A percentile compares a stretch with the other conserved stretches of the same genome.
These are phyloP conservation scores for Trichonephila inaurata DNA, from an alignment of 1,140 invertebrate species.

Conservation along the genomic window DNA sequence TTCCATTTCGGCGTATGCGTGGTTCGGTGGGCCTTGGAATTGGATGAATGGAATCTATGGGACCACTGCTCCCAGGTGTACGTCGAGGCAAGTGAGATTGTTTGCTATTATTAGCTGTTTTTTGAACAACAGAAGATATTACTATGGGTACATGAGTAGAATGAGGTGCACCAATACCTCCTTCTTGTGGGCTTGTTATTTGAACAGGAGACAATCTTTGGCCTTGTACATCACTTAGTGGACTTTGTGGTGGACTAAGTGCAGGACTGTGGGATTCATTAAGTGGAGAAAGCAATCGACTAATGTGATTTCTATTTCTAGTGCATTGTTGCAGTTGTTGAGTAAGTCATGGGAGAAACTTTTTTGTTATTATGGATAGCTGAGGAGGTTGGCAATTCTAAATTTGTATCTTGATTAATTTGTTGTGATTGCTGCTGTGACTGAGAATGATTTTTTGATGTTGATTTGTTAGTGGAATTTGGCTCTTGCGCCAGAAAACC, in stretches of 20 bases:
- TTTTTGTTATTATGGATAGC: constrained; percentile 70
- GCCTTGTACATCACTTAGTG: constrained; percentile 85
- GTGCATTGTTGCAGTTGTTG: constrained; percentile 87
- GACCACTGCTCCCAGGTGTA: constrained; percentile 14
- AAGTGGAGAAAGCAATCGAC: constrained; percentile 85
- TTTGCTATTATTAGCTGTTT: constrained; percentile 42
- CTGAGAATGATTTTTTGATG: constrained; percentile 79
- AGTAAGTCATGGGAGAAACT: constrained; percentile 83
- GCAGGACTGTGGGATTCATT: constrained; percentile 90
- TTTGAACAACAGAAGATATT: constrained; percentile 46
- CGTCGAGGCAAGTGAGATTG: constrained; percentile 62
- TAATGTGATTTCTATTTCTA: constrained; percentile 80
- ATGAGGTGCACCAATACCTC: constrained; percentile 41
- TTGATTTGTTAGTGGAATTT: constrained; percentile 83
- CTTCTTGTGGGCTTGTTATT: constrained; percentile 42
- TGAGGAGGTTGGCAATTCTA: constrained; percentile 79
- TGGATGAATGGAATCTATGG: constrained; percentile 55
- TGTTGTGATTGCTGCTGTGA: constrained; percentile 62
- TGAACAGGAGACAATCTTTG: constrained; percentile 73
- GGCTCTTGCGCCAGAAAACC: no score
- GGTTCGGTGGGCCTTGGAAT: constrained; percentile 80
- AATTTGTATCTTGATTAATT: constrained; percentile 51
- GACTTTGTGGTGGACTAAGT: constrained; percentile 91
- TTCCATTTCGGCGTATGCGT: constrained; percentile 87
- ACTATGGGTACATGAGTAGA: constrained; percentile 72